Base-by-base conservation (phyloP, 1,140 invertebrate genomes). In the Leucophenga varia region DNA sequence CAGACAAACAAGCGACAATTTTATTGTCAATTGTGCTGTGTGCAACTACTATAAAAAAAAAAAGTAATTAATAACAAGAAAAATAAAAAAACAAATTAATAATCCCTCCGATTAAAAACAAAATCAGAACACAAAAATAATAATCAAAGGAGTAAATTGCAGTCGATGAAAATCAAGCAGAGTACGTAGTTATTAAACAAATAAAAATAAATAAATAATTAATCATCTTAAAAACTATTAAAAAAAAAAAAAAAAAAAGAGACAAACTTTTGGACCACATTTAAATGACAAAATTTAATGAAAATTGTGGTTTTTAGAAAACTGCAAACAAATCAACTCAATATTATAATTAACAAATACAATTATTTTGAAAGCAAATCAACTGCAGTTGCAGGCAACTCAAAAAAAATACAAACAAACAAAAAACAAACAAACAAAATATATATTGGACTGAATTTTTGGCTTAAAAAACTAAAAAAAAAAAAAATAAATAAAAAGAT, bases 371-470 rank as follows among this genome's bases (percentile, higher is more conserved):
- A 54, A 54, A 58, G 64, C 61, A 59, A 65, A 65, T 65, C 65
- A 70, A 65, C 58, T 67, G 59, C 65, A 70, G 61, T 70, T 69
- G 64, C 64, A 69, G 64, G 64, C 64, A 69, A 69, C 61, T 70
- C 54, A 61, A 69, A 69, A 10, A 34, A 10, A 50, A 50, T 49
- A 48, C 47, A 54, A 45, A 36, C 25, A 54, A 41, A 50, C 47
- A 52, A 43, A 25, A 37, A 31, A 40, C 13, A 36, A 51, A 38
- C 36, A 54, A 57, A 63, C 32, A 37, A 55, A 64, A 49, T 21
- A 37, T 38, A n/a, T 67, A 67, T 67, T 67, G 63, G 63, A 67
- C 63, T 67, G 63, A 67, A 64, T 67, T 67, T 65, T 67, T 63
- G 59, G 61, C 61, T 64, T 67, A 67, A 44, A 57, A n/a, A n/a